Base-by-base conservation (phyloP, 64 coral and sea anemone genomes). In the Astreopora myriophthalma region DNA sequence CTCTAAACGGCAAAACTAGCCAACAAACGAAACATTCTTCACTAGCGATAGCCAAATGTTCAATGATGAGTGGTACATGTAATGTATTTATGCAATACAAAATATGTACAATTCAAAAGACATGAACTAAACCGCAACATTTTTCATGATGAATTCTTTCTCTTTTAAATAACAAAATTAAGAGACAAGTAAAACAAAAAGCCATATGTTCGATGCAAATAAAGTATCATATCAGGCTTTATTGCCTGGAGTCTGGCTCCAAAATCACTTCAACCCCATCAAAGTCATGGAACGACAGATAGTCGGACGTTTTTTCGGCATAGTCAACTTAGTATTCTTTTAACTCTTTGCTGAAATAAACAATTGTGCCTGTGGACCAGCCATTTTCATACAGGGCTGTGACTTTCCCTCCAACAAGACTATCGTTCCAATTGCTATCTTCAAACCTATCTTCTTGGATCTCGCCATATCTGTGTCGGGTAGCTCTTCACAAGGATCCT, bases 351-450 rank as follows among this genome's bases (percentile, higher is more conserved):
- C 71, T 87, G 39, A 34, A 87, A 42, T 87, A 87, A 24, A 16
- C 85, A 48, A 87, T 71, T 14, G 22, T 71, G 29, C 85, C 64
- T 42, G 67, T 44, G 24, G 71, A 71, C 85, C 85, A 87, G 40
- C 57, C 85, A 49, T 87, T 87, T 35, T 87, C 85, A 19, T 87
- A 87, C 12, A 87, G 85, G 9, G 85, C 85, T 17, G 69, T 87
- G 19, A 88, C 85, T 74, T 88, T 74, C 16, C 68, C 46, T 11
- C 68, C 85, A 32, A 88, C 69, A 30, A 88, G 69, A 34, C 52
- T 29, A 3, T 88, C 68, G 3, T 28, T 88, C 22, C 26, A 71
- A 44, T 88, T 44, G 39, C 69, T 48, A 28, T 88, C 85, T 44
- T 74, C 69, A 51, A 24, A 88, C 29, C 42, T 30, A 1, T 74